Percentiles rank a stretch among this genome's conserved stretches.
These are phyloP conservation scores for Danionella dracula DNA, from an alignment of 2,797 vertebrate genomes.

Conservation along the genomic window DNA sequence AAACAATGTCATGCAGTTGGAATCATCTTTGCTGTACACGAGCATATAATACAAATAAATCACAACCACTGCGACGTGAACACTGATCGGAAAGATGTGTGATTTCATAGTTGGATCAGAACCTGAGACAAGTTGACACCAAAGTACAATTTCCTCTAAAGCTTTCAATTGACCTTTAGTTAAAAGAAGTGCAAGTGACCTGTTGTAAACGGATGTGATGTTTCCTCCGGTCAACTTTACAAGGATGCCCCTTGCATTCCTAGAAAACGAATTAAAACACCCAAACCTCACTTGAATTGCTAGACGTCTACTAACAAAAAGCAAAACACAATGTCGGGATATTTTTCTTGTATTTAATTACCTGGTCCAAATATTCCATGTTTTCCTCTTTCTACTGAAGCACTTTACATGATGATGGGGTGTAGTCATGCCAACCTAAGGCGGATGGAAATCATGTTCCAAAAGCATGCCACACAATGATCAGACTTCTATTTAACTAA, in stretches of 20 bases:
- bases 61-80: conserved; percentile 31
- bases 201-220: conserved; percentile 4
- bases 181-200: not conserved
- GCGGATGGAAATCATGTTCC: conserved; percentile 42
- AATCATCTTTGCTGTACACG: conserved; percentile 70
- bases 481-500: conserved; percentile 36
- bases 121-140: conserved; percentile 48
- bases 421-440: conserved; percentile 45
- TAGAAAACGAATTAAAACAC: conserved; percentile 7
- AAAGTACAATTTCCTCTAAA: conserved; percentile 22
- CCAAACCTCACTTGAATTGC: conserved; percentile 21
- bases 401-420: conserved; percentile 39
- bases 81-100: conserved; percentile 29
- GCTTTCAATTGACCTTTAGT: not conserved
- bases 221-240: conserved; percentile 30
- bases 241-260: conserved; percentile 22
- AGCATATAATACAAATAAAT: conserved; percentile 65
- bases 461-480: conserved; percentile 41
- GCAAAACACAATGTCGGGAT: conserved; percentile 16
- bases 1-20: conserved; percentile 65
- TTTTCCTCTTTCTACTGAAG: conserved; percentile 25
- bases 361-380: conserved; percentile 32
- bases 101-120: conserved; percentile 26
- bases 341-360: conserved; percentile 14
- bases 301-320: conserved; percentile 27